phyloP scores from a whole-genome alignment of 2,888 invertebrate species.

The Theretra japonica region DNA sequence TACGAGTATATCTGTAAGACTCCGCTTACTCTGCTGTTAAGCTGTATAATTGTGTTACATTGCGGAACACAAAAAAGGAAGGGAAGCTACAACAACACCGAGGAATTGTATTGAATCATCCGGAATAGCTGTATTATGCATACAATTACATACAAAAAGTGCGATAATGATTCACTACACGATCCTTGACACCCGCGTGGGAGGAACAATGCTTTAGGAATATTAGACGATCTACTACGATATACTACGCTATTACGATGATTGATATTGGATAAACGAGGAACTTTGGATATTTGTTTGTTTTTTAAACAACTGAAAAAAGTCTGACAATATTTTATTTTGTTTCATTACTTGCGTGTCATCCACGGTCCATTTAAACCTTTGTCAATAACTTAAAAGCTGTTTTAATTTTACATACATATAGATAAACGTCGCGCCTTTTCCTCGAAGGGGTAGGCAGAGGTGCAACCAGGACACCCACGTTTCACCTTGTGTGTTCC shows the following conservation, averaged over 20 bases:
- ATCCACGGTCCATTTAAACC: no score
- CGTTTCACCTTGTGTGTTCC: no score
- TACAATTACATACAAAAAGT: conserved; percentile 41
- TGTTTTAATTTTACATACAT: no score
- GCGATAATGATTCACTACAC: conserved; percentile 59
- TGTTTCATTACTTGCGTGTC: no score
- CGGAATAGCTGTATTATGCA: conserved; percentile 21
- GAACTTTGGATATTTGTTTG: conserved; percentile 21
- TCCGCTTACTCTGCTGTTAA: not conserved
- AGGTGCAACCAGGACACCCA: no score
- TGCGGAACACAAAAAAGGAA: not conserved
- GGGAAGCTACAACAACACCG: not conserved
- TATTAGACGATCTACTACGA: conserved; percentile 29
- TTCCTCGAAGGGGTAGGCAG: no score
- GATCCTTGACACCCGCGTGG: conserved; percentile 71
- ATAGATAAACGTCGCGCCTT: no score
- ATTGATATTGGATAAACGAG: conserved; percentile 26
- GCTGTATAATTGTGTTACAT: not conserved
- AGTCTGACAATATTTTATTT: no score
- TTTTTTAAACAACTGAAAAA: not conserved
- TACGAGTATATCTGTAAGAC: no score
- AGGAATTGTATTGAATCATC: conserved; percentile 13
- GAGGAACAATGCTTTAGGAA: conserved; percentile 64
- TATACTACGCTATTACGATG: conserved; percentile 20
- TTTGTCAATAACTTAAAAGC: no score